These are phyloP conservation scores for Pelusios castaneus DNA, from an alignment of 2,113 vertebrate species.

Conservation along the genomic window DNA sequence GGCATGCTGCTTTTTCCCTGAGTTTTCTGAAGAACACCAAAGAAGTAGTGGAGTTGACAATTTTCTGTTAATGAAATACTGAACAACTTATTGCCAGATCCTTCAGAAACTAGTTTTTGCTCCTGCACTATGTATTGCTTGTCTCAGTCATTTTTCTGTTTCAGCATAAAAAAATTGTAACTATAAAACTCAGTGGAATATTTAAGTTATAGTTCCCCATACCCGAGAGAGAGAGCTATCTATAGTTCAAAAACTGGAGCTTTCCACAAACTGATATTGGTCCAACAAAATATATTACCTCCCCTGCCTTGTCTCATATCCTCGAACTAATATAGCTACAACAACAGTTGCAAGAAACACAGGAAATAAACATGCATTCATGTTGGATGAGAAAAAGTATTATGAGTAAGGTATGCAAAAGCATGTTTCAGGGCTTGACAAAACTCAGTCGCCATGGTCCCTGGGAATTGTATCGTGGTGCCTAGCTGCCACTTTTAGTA, in stretches of 20 bases:
- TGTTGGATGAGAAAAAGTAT: slow-evolving; percentile 15
- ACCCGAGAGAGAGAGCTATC: neutral
- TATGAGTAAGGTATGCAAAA: neutral
- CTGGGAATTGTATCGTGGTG: too few relatives aligned
- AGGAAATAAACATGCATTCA: neutral
- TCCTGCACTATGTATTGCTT: neutral
- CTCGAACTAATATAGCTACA: too few relatives aligned
- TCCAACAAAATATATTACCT: neutral
- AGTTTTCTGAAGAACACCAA: neutral
- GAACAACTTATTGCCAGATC: neutral
- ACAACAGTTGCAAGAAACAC: neutral
- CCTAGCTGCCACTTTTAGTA: too few relatives aligned
- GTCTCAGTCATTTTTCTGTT: neutral
- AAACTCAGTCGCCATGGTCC: too few relatives aligned
- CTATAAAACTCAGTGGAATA: neutral
- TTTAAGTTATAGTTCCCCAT: neutral
- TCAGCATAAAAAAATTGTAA: neutral
- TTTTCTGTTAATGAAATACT: neutral
- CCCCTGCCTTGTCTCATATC: neutral
- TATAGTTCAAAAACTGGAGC: neutral
- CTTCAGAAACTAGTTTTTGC: neutral
- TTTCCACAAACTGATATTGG: neutral
- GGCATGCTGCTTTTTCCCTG: neutral
- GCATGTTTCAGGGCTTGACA: neutral
- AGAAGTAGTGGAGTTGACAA: neutral